These are phyloP conservation scores for Microtus californicus DNA, from an alignment of 2,797 vertebrate species.

Conservation along the genomic window DNA sequence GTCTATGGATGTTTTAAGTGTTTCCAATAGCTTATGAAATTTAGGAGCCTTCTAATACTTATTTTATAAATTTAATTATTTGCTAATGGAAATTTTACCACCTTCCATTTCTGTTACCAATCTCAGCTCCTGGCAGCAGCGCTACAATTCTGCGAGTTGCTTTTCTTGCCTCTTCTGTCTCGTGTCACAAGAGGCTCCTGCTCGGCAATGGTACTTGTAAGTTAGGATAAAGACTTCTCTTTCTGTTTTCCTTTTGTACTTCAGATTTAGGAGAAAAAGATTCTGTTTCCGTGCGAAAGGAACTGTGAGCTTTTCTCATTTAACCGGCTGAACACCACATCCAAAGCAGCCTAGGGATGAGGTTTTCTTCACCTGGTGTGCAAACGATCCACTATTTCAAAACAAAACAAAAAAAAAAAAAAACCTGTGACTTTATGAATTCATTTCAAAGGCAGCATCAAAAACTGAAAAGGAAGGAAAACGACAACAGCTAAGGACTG, in stretches of 20 bases:
- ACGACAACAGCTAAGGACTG: conserved; percentile 53
- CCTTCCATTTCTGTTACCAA: conserved; percentile 78
- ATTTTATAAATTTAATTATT: conserved; percentile 86
- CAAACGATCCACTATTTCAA: conserved; percentile 83
- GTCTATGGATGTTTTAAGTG: conserved; percentile 88
- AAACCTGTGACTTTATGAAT: conserved; percentile 81
- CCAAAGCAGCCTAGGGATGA: conserved; percentile 82
- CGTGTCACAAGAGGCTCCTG: conserved; percentile 85
- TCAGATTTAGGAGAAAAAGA: conserved; percentile 86
- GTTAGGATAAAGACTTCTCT: conserved; percentile 78
- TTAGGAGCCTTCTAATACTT: conserved; percentile 86
- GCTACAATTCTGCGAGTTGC: conserved; percentile 83
- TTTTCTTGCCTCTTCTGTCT: conserved; percentile 85
- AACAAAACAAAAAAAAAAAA: neutral
- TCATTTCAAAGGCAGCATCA: conserved; percentile 80
- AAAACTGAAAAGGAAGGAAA: conserved; percentile 78
- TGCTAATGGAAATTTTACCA: conserved; percentile 85
- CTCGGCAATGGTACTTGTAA: conserved; percentile 85
- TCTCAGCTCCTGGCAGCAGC: conserved; percentile 81
- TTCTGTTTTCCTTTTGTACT: conserved; percentile 80
- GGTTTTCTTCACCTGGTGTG: conserved; percentile 85
- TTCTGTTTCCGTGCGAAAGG: conserved; percentile 85
- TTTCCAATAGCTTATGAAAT: conserved; percentile 87
- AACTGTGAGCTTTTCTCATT: conserved; percentile 85
- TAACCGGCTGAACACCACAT: conserved; percentile 85